phyloP scores from a whole-genome alignment of 1,140 invertebrate genomes.

The Scaptomyza montana region DNA sequence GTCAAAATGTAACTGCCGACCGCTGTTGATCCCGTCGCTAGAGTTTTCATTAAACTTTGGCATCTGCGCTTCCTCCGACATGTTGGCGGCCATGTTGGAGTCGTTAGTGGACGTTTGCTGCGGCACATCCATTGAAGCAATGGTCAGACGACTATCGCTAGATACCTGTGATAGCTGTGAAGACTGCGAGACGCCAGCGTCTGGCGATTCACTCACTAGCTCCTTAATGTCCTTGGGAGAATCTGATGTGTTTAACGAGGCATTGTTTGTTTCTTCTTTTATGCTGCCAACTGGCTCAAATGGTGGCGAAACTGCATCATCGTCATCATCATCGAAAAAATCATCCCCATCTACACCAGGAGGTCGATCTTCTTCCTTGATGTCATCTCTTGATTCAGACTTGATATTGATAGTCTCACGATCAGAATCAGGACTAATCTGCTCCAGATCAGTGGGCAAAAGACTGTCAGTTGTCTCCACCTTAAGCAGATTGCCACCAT shows the following conservation, averaged over 20 bases:
- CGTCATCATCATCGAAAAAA: conserved; percentile 86
- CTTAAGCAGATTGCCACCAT: conserved; percentile 66
- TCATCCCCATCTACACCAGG: conserved; percentile 85
- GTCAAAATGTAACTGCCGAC: conserved; percentile 74
- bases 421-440: conserved; percentile 90
- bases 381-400: conserved; percentile 81
- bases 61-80: conserved; percentile 82
- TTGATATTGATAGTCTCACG: conserved; percentile 85
- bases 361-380: conserved; percentile 59
- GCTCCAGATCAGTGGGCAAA: conserved; percentile 90
- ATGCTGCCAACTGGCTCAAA: conserved; percentile 85
- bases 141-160: conserved; percentile 86
- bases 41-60: conserved; percentile 81
- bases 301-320: conserved; percentile 87
- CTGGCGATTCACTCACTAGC: conserved; percentile 44
- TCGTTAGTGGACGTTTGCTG: conserved; percentile 26
- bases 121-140: conserved; percentile 51
- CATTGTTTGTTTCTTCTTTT: conserved; percentile 55
- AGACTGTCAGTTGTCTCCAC: conserved; percentile 85
- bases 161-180: conserved; percentile 87
- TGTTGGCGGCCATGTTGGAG: conserved; percentile 58
- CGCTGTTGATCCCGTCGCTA: conserved; percentile 35
- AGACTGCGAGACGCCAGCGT: conserved; percentile 78
- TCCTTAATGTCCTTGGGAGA: conserved; percentile 48
- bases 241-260: conserved; percentile 73